phyloP scores from a whole-genome alignment of 2,888 invertebrate species.

The Baccha elongata region DNA sequence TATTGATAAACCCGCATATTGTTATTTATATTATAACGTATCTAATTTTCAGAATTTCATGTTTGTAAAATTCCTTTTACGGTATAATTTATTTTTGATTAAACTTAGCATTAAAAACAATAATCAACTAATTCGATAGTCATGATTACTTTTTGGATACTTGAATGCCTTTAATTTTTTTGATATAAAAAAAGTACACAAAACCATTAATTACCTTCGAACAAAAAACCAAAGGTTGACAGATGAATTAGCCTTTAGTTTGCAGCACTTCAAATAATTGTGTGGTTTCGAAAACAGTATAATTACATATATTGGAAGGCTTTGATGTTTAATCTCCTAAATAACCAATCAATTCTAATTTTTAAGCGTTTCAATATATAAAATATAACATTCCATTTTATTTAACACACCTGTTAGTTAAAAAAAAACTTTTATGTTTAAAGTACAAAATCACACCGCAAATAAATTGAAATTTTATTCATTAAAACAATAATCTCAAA shows the following conservation, averaged over 20 bases:
- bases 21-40: too few relatives aligned
- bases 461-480: constrained; percentile 72
- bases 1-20: too few relatives aligned
- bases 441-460: constrained; percentile 68
- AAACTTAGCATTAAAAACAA: too few relatives aligned
- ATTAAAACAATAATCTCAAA: constrained; percentile 69
- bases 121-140: too few relatives aligned
- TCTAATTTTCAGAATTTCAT: too few relatives aligned
- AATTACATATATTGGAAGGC: constrained; percentile 23
- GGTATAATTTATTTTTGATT: too few relatives aligned
- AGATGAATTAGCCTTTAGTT: constrained; percentile 26
- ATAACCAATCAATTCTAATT: constrained; percentile 15
- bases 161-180: not conserved
- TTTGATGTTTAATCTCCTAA: constrained; percentile 27
- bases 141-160: too few relatives aligned
- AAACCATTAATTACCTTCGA: constrained; percentile 21
- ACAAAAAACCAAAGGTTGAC: constrained; percentile 14
- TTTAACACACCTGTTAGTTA: not conserved
- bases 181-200: too few relatives aligned
- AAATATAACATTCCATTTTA: constrained; percentile 26
- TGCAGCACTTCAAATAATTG: constrained; percentile 22
- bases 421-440: not conserved
- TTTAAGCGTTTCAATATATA: not conserved
- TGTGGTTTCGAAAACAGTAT: constrained; percentile 4
- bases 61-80: too few relatives aligned